phyloP scores from a whole-genome alignment of 2,113 vertebrate genomes.

The Malurus cyaneus region DNA sequence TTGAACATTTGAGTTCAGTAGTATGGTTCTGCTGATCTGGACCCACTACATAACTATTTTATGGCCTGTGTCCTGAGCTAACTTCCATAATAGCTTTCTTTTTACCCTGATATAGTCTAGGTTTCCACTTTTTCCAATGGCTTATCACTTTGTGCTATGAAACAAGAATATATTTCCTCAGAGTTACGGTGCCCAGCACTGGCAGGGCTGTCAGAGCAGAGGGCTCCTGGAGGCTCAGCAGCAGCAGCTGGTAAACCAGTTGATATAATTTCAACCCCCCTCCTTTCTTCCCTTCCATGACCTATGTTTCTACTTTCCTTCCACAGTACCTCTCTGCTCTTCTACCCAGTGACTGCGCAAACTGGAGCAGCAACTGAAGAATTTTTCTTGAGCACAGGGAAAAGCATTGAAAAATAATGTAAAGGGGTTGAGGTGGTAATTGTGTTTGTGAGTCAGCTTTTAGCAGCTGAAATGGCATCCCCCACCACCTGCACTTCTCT shows the following conservation, averaged over 20 bases:
- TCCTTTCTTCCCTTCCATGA: background rate
- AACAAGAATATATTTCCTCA: background rate
- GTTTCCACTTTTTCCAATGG: background rate
- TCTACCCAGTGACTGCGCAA: background rate
- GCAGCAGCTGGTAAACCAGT: background rate
- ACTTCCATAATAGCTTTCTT: background rate
- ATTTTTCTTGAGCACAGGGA: background rate
- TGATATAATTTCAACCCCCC: fast-evolving
- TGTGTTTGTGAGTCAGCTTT: background rate
- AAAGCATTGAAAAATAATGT: background rate
- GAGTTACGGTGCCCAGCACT: background rate
- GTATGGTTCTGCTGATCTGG: background rate
- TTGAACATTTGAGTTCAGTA: background rate
- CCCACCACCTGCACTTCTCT: background rate
- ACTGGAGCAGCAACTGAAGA: background rate
- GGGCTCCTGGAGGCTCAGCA: background rate
- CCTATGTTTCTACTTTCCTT: background rate
- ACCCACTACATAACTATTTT: background rate
- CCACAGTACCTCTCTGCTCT: background rate
- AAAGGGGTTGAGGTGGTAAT: background rate
- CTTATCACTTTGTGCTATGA: background rate
- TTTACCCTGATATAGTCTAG: background rate
- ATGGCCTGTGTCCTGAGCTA: background rate
- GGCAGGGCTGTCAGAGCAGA: background rate
- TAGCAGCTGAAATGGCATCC: background rate